Conservation (phyloP, 2,888 invertebrate genomes). For the Macropis europaea region DNA sequence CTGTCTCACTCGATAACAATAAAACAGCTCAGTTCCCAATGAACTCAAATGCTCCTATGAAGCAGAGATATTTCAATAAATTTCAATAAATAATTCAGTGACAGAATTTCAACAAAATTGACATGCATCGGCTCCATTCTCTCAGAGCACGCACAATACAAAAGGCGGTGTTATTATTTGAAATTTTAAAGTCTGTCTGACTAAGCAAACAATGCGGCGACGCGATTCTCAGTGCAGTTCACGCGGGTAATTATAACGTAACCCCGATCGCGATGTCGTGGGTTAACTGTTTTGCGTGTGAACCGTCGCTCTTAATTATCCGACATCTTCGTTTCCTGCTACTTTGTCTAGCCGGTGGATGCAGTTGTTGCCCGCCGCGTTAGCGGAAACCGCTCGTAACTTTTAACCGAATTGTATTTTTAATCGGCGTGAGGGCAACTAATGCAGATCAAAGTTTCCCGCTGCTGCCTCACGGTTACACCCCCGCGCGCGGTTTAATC, state of each 20-base stretch:
- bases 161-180: no score
- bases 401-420: constrained; percentile 36
- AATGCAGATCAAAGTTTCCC: constrained; percentile 25
- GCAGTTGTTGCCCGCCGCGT: background rate
- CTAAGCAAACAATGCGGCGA: no score
- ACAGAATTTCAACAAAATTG: no score
- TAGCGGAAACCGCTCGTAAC: constrained; percentile 21
- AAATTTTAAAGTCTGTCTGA: no score
- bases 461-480: constrained; percentile 10
- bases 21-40: no score
- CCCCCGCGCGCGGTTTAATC: background rate
- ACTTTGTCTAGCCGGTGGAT: background rate
- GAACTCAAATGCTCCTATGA: no score
- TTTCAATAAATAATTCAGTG: no score
- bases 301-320: constrained; percentile 10
- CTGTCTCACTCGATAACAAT: no score
- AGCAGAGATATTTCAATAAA: no score
- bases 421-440: constrained; percentile 1
- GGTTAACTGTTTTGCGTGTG: constrained; percentile 7
- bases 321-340: constrained; percentile 1
- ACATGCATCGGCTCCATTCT: no score
- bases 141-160: no score
- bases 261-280: background rate
- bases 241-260: constrained; percentile 8
- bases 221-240: no score